phyloP scores from a whole-genome alignment of 2,113 vertebrate species.

The Oenanthe melanoleuca region DNA sequence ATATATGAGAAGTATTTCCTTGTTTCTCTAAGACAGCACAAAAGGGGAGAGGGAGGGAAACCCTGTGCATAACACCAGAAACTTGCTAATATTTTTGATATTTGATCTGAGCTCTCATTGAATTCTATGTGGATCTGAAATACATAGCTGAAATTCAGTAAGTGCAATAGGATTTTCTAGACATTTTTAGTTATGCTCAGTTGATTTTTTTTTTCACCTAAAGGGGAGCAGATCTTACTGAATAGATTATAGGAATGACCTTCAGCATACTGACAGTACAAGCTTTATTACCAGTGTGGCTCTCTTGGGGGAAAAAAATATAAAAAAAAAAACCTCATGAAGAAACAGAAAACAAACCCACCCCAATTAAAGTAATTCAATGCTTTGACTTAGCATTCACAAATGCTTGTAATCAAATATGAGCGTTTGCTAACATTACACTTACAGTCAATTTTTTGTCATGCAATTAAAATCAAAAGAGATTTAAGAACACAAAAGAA shows the following conservation, averaged over 20 bases:
- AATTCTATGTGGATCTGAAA: conserved; percentile 7
- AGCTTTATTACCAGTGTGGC: neutral
- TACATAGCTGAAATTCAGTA: neutral
- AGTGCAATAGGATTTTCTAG: neutral
- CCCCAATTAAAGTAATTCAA: neutral
- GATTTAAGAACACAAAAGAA: conserved; percentile 41
- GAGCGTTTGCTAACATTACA: conserved; percentile 29
- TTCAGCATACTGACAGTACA: conserved; percentile 2
- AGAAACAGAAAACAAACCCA: neutral
- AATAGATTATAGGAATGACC: conserved; percentile 5
- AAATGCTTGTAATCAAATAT: conserved; percentile 4
- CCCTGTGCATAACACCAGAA: neutral
- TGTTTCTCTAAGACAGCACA: neutral
- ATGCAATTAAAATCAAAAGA: conserved; percentile 60
- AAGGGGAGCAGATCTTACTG: neutral
- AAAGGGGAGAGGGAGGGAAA: neutral
- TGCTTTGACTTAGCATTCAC: conserved; percentile 16
- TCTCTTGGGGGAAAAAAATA: neutral
- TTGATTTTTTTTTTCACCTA: neutral
- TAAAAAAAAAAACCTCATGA: neutral
- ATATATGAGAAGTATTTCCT: neutral
- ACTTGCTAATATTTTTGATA: neutral
- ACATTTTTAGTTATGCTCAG: neutral
- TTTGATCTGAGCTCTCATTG: neutral
- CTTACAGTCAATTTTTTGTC: neutral